Base-by-base conservation (phyloP, 2,797 vertebrate species). In the Acanthopagrus latus region DNA sequence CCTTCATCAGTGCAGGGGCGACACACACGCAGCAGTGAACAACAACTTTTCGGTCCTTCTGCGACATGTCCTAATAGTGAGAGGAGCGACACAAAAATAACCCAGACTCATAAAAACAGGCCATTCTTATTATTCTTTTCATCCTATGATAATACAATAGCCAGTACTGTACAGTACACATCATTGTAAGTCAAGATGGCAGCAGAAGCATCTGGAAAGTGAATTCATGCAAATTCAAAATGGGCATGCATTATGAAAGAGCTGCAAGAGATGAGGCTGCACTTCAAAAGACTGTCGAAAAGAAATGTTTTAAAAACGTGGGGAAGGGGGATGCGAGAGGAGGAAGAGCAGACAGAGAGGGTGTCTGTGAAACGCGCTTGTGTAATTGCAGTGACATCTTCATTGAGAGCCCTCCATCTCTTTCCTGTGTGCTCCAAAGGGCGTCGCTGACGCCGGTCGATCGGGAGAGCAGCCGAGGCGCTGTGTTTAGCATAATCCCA, bases 401-500 rank as follows among this genome's bases (percentile, higher is more conserved):
- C 92, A 93, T 94, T 94, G 91, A 94, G 92, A 88, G 80, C 73
- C 78, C 86, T 89, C 89, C 85, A 84, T 92, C 86, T 91, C 87
- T 85, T 88, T 91, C 89, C 94, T 83, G 90, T 89, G 85, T 84
- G 86, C 88, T 89, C 87, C 88, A 89, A 92, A 92, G 89, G 90
- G 91, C 85, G 81, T 91, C 62, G 20, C 71, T 87, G 92, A 94
- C 62, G 92, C 92, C 88, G 95, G 87, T 96, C 93, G 92, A 95
- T 96, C 85, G 85, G 83, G 84, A 87, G 80, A 91, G 89, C 82
- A 85, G 91, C 91, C 91, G 91, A 76, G 79, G 95, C 96, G 94
- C 97, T 96, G 96, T 93, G 95, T 97, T 98, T 97, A 98, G 96
- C 96, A 97, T 96, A 98, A 98, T 96, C 97, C 96, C 97, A 98